These are phyloP conservation scores for Prionchulus punctatus DNA, from an alignment of 2,888 invertebrate species.

Conservation along the genomic window DNA sequence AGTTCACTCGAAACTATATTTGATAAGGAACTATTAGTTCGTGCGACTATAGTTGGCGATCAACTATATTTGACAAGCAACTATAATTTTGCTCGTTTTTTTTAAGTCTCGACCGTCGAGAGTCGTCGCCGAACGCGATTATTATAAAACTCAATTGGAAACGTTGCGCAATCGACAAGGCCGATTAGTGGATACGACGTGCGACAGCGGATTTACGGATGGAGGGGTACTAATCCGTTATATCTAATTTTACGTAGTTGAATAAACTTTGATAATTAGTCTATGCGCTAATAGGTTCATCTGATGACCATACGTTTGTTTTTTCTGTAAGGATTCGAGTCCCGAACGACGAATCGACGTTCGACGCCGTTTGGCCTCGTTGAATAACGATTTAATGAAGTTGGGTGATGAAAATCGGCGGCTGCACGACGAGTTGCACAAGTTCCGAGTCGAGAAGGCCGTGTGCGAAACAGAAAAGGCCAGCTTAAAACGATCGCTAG, in stretches of 20 bases:
- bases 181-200: background rate
- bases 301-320: no score
- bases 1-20: no score
- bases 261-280: no score
- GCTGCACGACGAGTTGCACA: background rate
- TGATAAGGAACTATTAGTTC: no score
- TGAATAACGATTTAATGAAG: no score
- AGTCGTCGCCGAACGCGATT: background rate
- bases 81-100: background rate
- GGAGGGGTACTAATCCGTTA: no score
- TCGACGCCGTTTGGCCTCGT: background rate
- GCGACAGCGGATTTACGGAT: conserved; percentile 3
- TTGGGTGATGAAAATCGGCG: background rate
- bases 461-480: background rate
- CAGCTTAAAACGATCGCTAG: background rate
- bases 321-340: background rate
- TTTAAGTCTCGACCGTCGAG: background rate
- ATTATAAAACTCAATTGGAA: background rate
- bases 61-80: no score
- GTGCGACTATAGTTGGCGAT: no score
- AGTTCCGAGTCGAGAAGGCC: background rate
- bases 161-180: background rate
- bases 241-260: no score
- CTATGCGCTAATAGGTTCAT: no score
- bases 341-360: background rate